Base-by-base conservation (phyloP, 2,888 invertebrate genomes). In the Pherbina coryleti region DNA sequence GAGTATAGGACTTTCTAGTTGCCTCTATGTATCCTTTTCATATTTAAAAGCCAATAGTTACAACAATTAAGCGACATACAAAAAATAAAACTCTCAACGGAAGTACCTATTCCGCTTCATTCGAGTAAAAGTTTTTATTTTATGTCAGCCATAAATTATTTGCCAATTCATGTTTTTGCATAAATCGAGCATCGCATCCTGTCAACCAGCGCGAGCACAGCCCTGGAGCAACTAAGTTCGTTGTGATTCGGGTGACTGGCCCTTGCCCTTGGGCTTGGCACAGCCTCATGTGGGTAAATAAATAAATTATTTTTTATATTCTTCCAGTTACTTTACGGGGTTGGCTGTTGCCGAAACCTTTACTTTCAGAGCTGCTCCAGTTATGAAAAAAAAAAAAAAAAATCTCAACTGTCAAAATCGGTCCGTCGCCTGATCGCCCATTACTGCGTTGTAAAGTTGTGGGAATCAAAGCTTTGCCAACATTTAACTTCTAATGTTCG, bases 321-420 rank as follows among this genome's bases (percentile, higher is more conserved):
- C n/a, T 9, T n/a, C 31, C 2, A 55, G 55, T 22, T 5, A 19
- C 55, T 55, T n/a, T 55, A 19, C 55, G 55, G 55, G 7, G 53
- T 19, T 17, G 4, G 17, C 3, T 57, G 9, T 25, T 19, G 57
- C 57, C 57, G 22, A 19, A 9, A 57, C 22, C 22, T 9, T 9
- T n/a, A 2, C 55, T 7, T 60, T 19, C 3, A 14, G 14, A 19
- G 19, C 44, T 11, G 67, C 49, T 19, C 19, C 19, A 19, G 37
- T 37, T 67, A 44, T 67, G 25, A 66, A 28, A 44, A 28, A 44
- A 67, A 55, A 55, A 19, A 2, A 55, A 55, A 1, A 19, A 55
- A 87, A 85, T 86, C 87, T 87, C 85, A 84, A 85, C 83, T 84
- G 83, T 81, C 84, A 80, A 69, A 70, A 28, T 44, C 51, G 49